Percentiles rank a stretch among this genome's conserved stretches.
These are phyloP conservation scores for Haliclona indistincta DNA, from an alignment of 37 sponge, comb jelly and placozoan genomes.

Conservation along the genomic window DNA sequence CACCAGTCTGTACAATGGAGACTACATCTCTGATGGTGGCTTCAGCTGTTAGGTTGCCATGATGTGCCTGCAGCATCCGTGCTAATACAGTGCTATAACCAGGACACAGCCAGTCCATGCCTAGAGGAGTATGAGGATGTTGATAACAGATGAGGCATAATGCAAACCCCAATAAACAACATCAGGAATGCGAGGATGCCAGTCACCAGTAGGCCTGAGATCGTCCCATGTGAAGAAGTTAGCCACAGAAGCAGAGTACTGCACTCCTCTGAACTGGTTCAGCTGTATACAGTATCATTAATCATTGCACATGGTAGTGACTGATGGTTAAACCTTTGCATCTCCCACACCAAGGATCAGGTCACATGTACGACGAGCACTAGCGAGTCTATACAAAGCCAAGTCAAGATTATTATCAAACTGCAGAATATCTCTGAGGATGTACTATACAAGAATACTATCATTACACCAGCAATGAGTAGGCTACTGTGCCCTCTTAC, in stretches of 20 bases:
- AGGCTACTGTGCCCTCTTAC: too few relatives aligned
- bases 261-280: slow-evolving; percentile 75
- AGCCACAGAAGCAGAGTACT: slow-evolving; percentile 77
- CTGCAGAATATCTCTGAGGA: slow-evolving; percentile 77
- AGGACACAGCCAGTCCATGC: slow-evolving; percentile 95
- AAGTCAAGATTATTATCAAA: slow-evolving; percentile 60
- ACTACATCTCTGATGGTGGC: slow-evolving; percentile 72
- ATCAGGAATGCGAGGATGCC: slow-evolving; percentile 78
- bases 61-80: slow-evolving; percentile 50
- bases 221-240: slow-evolving; percentile 68
- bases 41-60: slow-evolving; percentile 80
- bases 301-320: not conserved
- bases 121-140: slow-evolving; percentile 12
- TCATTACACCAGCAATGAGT: too few relatives aligned
- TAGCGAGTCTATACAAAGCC: slow-evolving; percentile 56
- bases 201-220: slow-evolving; percentile 64
- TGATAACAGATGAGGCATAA: not conserved
- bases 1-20: slow-evolving; percentile 87
- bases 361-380: slow-evolving; percentile 71
- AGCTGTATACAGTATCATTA: slow-evolving; percentile 2
- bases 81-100: slow-evolving; percentile 73
- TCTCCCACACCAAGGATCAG: slow-evolving; percentile 87
- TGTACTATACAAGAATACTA: slow-evolving; percentile 47
- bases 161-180: slow-evolving; percentile 81
- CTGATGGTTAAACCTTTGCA: slow-evolving; percentile 62